Base-by-base conservation (phyloP, 2,888 invertebrate genomes). In the Megalurothrips usitatus region DNA sequence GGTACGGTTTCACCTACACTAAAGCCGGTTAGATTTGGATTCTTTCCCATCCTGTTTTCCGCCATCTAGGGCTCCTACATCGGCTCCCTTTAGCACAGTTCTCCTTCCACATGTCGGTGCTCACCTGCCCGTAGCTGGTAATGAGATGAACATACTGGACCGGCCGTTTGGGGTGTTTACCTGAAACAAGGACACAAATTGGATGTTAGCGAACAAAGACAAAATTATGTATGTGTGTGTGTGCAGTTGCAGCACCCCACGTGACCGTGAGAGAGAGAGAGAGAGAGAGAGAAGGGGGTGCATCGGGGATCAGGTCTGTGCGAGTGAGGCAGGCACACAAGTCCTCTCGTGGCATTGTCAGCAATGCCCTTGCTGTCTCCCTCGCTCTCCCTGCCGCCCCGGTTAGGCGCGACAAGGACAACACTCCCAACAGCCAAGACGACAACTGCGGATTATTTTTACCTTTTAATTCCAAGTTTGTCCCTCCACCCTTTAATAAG, bases 211-310 rank as follows among this genome's bases (percentile, higher is more conserved):
- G 52, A 58, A 58, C 19, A 17, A 14, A 43, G 75, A 78, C 75
- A 75, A 68, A 48, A 80, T 48, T 75, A 49, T 75, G 80, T 75
- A 23, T 47, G 80, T 75, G 52, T 52, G 52, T 52, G 19, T 52
- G 52, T 52, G 14, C 52, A 12, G 12, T 3, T 52, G 52, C 19
- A 10, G 19, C 14, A 17, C 14, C 19, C 2, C 19, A 19, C 19
- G 52, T 52, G 52, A 17, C 14, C 19, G 52, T 52, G 52, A 8
- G 52, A 8, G 52, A 8, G 52, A 52, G 52, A 3, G 52, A 52
- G 52, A 52, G 52, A 52, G 10, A 52, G 52, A 52, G 52, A 52
- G 52, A 9, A 14, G 68, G 26, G 68, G 26, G 11, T 58, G 58
- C 58, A 58, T 58, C 58, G 58, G 58, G 14, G 58, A 58, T 58